phyloP scores from a whole-genome alignment of 2,113 vertebrate genomes.

The Cynoglossus semilaevis region DNA sequence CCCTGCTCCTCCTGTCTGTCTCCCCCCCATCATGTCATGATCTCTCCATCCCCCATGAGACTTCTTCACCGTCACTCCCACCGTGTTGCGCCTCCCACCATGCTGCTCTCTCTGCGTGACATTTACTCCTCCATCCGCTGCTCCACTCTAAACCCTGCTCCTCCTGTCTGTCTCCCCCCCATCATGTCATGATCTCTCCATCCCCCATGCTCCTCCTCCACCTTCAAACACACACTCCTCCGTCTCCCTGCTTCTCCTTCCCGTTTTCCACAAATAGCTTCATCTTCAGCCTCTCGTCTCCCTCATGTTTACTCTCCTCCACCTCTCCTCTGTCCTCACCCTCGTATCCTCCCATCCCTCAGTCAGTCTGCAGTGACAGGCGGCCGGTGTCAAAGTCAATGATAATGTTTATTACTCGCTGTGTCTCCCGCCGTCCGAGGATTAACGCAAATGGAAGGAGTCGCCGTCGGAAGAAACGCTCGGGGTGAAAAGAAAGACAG shows the following conservation, averaged over 20 bases:
- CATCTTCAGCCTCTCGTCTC: conserved; percentile 10
- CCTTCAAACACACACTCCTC: conserved; percentile 29
- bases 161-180: conserved; percentile 47
- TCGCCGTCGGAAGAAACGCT: conserved; percentile 66
- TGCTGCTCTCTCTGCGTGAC: conserved; percentile 64
- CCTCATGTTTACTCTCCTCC: conserved; percentile 18
- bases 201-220: conserved; percentile 31
- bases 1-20: conserved; percentile 45
- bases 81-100: conserved; percentile 69
- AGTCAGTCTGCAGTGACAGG: conserved; percentile 55
- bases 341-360: conserved; percentile 20
- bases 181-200: conserved; percentile 40
- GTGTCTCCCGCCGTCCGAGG: conserved; percentile 62
- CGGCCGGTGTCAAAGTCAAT: conserved; percentile 73
- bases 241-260: conserved; percentile 44
- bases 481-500: conserved; percentile 53
- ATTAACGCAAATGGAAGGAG: conserved; percentile 67
- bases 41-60: conserved; percentile 25
- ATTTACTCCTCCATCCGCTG: conserved; percentile 47
- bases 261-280: too few relatives aligned
- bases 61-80: conserved; percentile 40
- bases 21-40: conserved; percentile 40
- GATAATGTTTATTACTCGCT: conserved; percentile 76
- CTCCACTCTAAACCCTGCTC: conserved; percentile 47
- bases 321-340: conserved; percentile 18